These are phyloP conservation scores for Passer montanus DNA, from an alignment of 2,113 vertebrate species.

Conservation along the genomic window DNA sequence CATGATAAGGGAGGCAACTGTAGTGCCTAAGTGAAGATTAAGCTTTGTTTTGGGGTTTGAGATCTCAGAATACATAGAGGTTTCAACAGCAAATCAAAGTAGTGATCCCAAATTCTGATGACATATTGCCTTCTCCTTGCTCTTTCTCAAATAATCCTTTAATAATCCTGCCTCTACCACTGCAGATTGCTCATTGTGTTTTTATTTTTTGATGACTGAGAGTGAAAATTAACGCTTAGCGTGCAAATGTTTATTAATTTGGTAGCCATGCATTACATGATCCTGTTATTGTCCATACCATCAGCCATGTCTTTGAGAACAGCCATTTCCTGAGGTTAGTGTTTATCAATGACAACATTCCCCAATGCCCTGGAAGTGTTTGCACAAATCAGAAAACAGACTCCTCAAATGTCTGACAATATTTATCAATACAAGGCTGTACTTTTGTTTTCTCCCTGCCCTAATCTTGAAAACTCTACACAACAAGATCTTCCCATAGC, in stretches of 20 bases:
- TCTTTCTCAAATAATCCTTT: not conserved
- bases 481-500: not conserved
- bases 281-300: not conserved
- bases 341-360: not conserved
- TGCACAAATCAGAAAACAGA: not conserved
- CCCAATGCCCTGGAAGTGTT: not conserved
- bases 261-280: not conserved
- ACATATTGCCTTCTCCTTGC: not conserved
- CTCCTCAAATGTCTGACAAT: not conserved
- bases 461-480: not conserved
- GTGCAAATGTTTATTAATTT: not conserved
- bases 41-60: conserved; percentile 47
- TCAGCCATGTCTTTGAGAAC: not conserved
- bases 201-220: not conserved
- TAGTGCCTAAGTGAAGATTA: conserved; percentile 9
- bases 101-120: not conserved
- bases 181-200: not conserved
- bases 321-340: not conserved
- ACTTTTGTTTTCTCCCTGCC: not conserved
- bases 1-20: conserved; percentile 28
- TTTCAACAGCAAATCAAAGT: conserved; percentile 1
- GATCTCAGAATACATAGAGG: not conserved
- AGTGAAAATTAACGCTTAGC: not conserved
- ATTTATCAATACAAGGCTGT: not conserved
- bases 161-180: not conserved